Evolutionary conservation across 2,888 invertebrate genomes (phyloP), one percentile per base, ranked within the genome.

Genomic region (Thyatira batis): DNA sequence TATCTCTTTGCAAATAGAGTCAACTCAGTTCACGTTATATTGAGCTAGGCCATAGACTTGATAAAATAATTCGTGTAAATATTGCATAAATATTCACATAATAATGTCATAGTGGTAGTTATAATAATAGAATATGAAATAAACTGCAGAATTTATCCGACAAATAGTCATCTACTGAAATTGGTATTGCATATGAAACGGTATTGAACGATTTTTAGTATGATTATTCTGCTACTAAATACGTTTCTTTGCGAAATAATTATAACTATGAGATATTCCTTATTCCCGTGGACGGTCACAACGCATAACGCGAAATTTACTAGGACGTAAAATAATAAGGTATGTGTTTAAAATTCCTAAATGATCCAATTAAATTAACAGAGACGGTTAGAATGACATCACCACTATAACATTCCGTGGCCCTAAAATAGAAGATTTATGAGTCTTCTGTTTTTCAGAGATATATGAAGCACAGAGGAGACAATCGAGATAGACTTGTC

Each of bases 311-410:
- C n/a, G n/a, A n/a, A 33, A 27, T 27, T 27, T 27, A 27, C 27
- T 33, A 33, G n/a, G n/a, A 33, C 13, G 11, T 57, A 52, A 58
- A n/a, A 58, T 25, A 28, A n/a, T 20, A 48, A 27, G 8, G 64
- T 64, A 61, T 56, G 64, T 64, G 59, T 56, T 6, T 43, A 65
- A 66, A 67, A 45, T 17, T 52, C 54, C 55, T 43, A 57, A 58
- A 52, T 54, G 55, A 65, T 63, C 61, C 52, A 50, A 54, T 52
- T 45, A 48, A 57, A 51, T 45, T 54, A 63, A 63, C 45, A 33
- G 20, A 10, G 17, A 6, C 59, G 53, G 58, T 53, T n/a, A n/a
- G 20, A 28, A 13, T 61, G 45, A 53, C 58, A 45, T 58, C 53
- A 63, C 20, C 55, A 53, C 50, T 51, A 52, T 58, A 53, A 49